Conservation (phyloP, 2,113 vertebrate genomes). For the Seriola aureovittata region DNA sequence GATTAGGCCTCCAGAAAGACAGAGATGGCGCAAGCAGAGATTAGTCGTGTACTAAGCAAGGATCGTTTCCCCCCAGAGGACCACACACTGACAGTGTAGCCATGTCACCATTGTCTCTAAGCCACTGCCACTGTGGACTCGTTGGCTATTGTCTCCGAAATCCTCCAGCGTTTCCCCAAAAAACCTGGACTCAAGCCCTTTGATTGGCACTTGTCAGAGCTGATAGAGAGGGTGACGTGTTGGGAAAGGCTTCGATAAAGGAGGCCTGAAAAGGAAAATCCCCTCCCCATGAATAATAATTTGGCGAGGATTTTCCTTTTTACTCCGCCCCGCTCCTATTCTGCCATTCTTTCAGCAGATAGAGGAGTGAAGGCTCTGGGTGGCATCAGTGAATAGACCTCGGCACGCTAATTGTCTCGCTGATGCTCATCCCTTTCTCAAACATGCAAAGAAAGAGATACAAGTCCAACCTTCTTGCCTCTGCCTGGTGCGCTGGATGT, state of each 20-base stretch:
- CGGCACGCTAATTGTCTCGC: constrained; percentile 84
- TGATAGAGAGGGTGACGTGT: constrained; percentile 92
- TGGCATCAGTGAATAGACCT: constrained; percentile 89
- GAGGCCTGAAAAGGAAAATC: constrained; percentile 87
- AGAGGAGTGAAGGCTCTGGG: constrained; percentile 89
- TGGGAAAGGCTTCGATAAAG: constrained; percentile 85
- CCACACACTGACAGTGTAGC: constrained; percentile 96
- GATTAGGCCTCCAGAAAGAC: constrained; percentile 89
- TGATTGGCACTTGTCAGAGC: constrained; percentile 97
- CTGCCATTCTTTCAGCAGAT: constrained; percentile 68
- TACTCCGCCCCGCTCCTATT: constrained; percentile 80
- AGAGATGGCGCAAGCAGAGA: constrained; percentile 90
- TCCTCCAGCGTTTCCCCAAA: constrained; percentile 73
- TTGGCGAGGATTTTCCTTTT: constrained; percentile 79
- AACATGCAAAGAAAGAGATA: constrained; percentile 89
- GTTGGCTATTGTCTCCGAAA: constrained; percentile 81
- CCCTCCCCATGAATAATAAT: constrained; percentile 89
- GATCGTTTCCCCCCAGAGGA: constrained; percentile 84
- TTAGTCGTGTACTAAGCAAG: constrained; percentile 90
- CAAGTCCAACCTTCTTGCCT: constrained; percentile 84
- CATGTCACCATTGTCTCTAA: constrained; percentile 89
- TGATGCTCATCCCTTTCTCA: constrained; percentile 89
- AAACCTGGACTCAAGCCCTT: constrained; percentile 84
- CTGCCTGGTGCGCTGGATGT: constrained; percentile 84
- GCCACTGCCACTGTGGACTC: constrained; percentile 72